These are phyloP conservation scores for Ailurus styani DNA, from an alignment of 2,113 vertebrate species.

Conservation along the genomic window DNA sequence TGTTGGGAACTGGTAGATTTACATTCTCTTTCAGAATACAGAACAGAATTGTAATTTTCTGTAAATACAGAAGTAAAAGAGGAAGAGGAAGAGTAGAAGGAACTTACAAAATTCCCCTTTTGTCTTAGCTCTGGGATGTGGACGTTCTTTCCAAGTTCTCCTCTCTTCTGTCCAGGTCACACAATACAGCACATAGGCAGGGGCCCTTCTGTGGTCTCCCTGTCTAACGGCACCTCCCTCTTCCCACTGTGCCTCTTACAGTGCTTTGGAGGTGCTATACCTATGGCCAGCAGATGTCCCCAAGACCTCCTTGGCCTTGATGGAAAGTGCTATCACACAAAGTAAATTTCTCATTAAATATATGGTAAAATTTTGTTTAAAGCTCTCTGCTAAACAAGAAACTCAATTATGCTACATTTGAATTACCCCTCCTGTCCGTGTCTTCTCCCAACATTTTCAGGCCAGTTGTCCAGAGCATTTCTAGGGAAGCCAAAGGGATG, in stretches of 20 bases:
- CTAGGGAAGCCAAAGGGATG: background rate
- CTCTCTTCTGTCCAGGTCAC: background rate
- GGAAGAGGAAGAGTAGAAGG: background rate
- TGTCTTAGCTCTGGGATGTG: background rate
- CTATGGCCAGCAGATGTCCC: background rate
- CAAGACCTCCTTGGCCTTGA: background rate
- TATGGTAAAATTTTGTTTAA: background rate
- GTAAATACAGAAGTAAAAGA: slow-evolving; percentile 41
- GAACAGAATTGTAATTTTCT: slow-evolving; percentile 60
- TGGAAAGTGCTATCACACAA: background rate
- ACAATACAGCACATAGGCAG: background rate
- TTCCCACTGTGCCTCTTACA: background rate
- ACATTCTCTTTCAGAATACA: slow-evolving; percentile 54
- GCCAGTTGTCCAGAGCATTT: background rate
- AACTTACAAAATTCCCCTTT: background rate
- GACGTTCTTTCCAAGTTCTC: background rate
- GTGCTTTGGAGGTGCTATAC: background rate
- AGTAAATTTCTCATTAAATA: background rate
- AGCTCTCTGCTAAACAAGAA: background rate
- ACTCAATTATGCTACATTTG: background rate
- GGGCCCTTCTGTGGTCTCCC: background rate
- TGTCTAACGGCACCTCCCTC: background rate
- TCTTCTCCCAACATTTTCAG: background rate
- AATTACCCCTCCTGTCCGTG: background rate
- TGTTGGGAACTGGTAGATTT: slow-evolving; percentile 64